These are phyloP conservation scores for Platorchestia sp. DNA, from an alignment of 1,140 invertebrate genomes.

Conservation along the genomic window DNA sequence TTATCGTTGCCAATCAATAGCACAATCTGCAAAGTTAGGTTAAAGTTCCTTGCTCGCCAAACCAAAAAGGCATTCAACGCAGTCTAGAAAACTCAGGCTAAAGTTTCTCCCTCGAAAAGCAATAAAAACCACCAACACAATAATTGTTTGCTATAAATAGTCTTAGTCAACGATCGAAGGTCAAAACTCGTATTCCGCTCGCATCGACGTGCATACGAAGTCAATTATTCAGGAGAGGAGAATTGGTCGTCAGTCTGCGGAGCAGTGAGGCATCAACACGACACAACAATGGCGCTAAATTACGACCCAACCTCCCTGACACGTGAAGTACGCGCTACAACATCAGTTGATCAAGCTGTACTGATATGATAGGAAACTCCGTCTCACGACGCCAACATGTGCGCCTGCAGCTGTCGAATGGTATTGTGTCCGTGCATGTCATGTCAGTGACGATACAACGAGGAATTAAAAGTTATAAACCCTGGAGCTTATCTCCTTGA, in stretches of 20 bases:
- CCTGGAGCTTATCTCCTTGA: neutral
- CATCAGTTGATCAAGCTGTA: neutral
- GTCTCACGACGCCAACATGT: neutral
- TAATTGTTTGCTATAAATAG: neutral
- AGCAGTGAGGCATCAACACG: slow-evolving; percentile 13
- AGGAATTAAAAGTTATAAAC: neutral
- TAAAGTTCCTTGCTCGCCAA: too few species aligned
- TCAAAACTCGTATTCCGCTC: neutral
- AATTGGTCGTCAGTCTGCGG: neutral
- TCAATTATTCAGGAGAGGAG: neutral
- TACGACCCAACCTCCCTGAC: neutral
- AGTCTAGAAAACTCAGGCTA: too few species aligned
- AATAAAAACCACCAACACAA: neutral
- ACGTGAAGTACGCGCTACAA: neutral
- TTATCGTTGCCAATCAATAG: too few species aligned
- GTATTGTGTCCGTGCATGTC: neutral
- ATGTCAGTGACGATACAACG: neutral
- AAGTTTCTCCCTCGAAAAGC: neutral
- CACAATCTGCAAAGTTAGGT: too few species aligned
- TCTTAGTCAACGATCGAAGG: neutral
- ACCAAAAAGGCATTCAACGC: too few species aligned
- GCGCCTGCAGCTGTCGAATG: neutral
- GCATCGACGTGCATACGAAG: neutral
- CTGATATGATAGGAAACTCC: neutral
- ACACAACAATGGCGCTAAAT: neutral